Base-by-base conservation (phyloP, 1,140 invertebrate species). In the Leucophenga varia region DNA sequence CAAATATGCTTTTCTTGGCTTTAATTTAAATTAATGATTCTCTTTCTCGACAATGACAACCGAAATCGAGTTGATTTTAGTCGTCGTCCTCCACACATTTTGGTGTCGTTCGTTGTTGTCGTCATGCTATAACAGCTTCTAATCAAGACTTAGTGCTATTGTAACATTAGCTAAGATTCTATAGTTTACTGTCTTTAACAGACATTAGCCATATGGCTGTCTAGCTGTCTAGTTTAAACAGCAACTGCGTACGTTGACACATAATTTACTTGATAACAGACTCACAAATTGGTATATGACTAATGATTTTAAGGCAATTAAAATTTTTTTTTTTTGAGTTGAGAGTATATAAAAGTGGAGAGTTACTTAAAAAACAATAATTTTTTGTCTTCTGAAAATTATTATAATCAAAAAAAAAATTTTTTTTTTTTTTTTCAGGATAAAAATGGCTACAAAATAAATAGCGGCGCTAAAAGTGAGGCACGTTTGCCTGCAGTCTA, bases 401-500 rank as follows among this genome's bases (percentile, higher is more conserved):
- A 18, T 20, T 19, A 20, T 42, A 77, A 75, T n/a, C n/a, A n/a
- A n/a, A n/a, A n/a, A n/a, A n/a, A n/a, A n/a, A 14, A 64, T 77
- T 35, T 60, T 77, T 20, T 67, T 8, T 42, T 39, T 16, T n/a
- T 43, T 72, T 44, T 64, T 67, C 64, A 80, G 69, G 72, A 74
- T 56, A 74, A 74, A 38, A 64, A 60, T 28, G 47, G 53, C 31
- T 74, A 75, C 43, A 75, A 73, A 61, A 73, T 75, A 67, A 73
- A 78, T 59, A 77, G 80, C 41, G 79, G 82, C 13, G 76, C 81
- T 5, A 77, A 79, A 47, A 86, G 83, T 55, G 82, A 82, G 47
- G 86, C 84, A 8, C 80, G 80, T 48, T 78, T 86, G 39, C 84
- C 79, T 60, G 80, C 78, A 40, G 84, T 89, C 31, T 80, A 86